These are phyloP conservation scores for Microcebus lehilahytsara DNA, from an alignment of 2,113 vertebrate species.

Conservation along the genomic window DNA sequence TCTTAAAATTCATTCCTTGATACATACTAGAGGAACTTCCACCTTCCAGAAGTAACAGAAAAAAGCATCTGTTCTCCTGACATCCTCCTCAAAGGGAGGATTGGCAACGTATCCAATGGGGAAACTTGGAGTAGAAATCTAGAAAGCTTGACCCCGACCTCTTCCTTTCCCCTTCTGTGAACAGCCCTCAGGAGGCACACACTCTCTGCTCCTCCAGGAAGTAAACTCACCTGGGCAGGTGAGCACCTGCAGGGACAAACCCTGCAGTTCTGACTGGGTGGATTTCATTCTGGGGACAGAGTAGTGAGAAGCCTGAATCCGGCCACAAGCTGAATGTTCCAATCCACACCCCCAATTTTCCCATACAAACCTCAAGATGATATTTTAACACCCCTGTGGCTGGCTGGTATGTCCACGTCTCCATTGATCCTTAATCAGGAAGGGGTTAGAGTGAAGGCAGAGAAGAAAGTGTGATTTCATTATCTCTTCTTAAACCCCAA, in stretches of 20 bases:
- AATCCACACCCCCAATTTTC: not conserved
- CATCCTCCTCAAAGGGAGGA: not conserved
- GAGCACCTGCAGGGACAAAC: not conserved
- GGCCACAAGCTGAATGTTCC: not conserved
- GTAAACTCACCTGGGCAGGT: not conserved
- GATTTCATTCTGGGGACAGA: not conserved
- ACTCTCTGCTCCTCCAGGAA: not conserved
- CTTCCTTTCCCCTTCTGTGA: not conserved
- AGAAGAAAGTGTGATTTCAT: not conserved
- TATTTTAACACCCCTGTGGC: not conserved
- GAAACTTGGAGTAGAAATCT: not conserved
- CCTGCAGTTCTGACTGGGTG: not conserved
- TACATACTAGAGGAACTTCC: not conserved
- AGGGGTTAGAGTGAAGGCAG: no score
- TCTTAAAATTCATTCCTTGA: not conserved
- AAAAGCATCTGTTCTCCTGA: not conserved
- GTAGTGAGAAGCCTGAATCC: not conserved
- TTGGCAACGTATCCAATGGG: fast-evolving
- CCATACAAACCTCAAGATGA: not conserved
- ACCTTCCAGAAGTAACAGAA: not conserved
- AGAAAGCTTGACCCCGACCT: not conserved
- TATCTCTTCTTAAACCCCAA: not conserved
- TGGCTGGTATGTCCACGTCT: not conserved
- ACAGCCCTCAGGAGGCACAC: not conserved
- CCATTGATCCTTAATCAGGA: not conserved